Percentiles rank a stretch among this genome's conserved stretches.
Evolutionary conservation across 2,888 invertebrate species (phyloP).

Genomic region (Drosophila lutescens): DNA sequence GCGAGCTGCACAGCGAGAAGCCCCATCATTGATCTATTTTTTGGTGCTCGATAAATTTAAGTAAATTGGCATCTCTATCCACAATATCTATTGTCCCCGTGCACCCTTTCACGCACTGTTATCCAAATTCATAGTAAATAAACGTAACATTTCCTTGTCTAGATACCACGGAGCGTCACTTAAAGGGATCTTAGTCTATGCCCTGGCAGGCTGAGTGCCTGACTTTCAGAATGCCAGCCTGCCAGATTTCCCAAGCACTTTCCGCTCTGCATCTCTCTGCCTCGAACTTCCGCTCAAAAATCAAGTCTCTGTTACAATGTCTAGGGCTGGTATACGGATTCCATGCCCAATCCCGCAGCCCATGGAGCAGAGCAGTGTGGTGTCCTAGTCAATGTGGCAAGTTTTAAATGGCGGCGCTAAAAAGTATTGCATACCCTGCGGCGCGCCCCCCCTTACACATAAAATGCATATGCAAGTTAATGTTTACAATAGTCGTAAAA

Average conservation of each 20-base stretch:
- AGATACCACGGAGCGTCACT: background rate
- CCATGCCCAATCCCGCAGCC: background rate
- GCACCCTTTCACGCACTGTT: background rate
- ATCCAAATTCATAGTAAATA: conserved; percentile 24
- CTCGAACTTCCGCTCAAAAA: conserved; percentile 30
- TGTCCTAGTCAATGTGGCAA: conserved; percentile 38
- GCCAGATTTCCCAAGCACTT: conserved; percentile 15
- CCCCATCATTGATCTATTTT: conserved; percentile 4
- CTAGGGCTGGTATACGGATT: conserved; percentile 40
- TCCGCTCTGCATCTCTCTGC: background rate
- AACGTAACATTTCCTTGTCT: conserved; percentile 45
- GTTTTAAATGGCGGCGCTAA: conserved; percentile 47
- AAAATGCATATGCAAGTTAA: conserved; percentile 79
- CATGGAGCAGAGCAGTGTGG: background rate
- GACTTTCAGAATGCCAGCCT: conserved; percentile 6
- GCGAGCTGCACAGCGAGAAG: background rate
- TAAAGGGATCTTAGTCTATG: background rate
- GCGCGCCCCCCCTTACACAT: conserved; percentile 57
- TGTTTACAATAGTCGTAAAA: conserved; percentile 79
- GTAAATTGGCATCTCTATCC: background rate
- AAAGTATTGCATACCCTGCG: conserved; percentile 62
- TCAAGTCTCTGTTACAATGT: conserved; percentile 67
- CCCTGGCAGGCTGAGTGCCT: background rate
- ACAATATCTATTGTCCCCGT: background rate
- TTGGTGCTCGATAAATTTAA: conserved; percentile 1